Base-by-base conservation (phyloP, 2,113 vertebrate species). In the Microcebus jonahi region DNA sequence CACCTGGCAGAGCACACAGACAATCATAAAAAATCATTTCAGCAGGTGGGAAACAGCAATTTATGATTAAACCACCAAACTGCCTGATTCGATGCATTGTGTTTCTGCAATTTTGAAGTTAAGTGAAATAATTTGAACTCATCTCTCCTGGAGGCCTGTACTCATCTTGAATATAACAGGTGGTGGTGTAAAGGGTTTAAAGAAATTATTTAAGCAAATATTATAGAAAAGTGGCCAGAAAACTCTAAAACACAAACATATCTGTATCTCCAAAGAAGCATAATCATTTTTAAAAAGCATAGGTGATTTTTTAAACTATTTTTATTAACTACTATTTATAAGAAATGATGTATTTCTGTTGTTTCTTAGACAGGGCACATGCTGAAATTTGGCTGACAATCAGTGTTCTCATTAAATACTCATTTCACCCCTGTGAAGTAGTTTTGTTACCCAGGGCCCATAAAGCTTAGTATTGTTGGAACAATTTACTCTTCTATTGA, bases 21-120 rank as follows among this genome's bases (percentile, higher is more conserved):
- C 18, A 45, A 0, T 45, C 36, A 31, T 34, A 68, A 61, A 50
- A 34, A 12, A 59, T 42, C 20, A 39, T 48, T 67, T 68, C 39
- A 77, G 57, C 59, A 53, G 8, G 21, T 65, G 39, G 34, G 84
- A 61, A 95, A 80, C 18, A 21, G 20, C 61, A 55, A 42, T 81
- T 85, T 92, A 55, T 59, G 2, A 9, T 39, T 61, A 65, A 34
- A 63, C 59, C 68, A 17, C 75, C 36, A 39, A n/a, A 15, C 70
- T 12, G 21, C 87, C 36, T 45, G 45, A 59, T 59, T 68, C 8
- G 8, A 36, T 96, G 57, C n/a, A 45, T 76, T 9, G 0, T 59
- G 36, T 94, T 84, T 71, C 36, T n/a, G 67, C 53, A 81, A 67
- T 90, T 91, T 94, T 81, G 55, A 87, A 95, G 31, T 88, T 91